phyloP scores from a whole-genome alignment of 2,113 vertebrate genomes.

The Ardeotis arabs region DNA sequence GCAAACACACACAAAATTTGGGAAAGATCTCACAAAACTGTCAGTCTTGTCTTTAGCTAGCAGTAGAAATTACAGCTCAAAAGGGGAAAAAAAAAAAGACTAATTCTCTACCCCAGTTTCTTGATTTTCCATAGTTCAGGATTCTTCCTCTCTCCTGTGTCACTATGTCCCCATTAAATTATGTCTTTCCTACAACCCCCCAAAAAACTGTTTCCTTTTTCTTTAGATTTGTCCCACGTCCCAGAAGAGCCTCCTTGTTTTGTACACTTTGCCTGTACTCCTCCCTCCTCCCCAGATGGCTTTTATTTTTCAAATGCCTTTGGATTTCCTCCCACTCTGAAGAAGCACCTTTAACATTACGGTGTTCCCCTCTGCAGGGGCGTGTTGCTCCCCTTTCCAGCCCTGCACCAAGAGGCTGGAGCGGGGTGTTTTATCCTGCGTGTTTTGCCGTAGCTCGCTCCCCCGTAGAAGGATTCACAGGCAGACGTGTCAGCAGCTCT shows the following conservation, averaged over 20 bases:
- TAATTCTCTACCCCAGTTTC: background rate
- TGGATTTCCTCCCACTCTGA: background rate
- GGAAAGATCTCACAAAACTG: background rate
- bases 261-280: accelerated
- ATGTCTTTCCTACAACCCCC: background rate
- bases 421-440: background rate
- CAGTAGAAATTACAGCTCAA: background rate
- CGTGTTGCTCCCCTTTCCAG: background rate
- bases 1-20: background rate
- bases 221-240: background rate
- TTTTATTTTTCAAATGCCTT: background rate
- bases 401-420: background rate
- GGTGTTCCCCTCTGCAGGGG: background rate
- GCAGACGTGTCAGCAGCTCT: background rate
- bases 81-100: background rate
- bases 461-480: background rate
- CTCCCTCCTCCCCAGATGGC: background rate
- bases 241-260: background rate
- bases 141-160: background rate
- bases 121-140: background rate
- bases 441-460: background rate
- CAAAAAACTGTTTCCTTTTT: background rate
- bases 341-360: background rate
- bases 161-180: background rate
- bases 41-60: background rate